Base-by-base conservation (phyloP, 2,888 invertebrate genomes). In the Cephus runcator region DNA sequence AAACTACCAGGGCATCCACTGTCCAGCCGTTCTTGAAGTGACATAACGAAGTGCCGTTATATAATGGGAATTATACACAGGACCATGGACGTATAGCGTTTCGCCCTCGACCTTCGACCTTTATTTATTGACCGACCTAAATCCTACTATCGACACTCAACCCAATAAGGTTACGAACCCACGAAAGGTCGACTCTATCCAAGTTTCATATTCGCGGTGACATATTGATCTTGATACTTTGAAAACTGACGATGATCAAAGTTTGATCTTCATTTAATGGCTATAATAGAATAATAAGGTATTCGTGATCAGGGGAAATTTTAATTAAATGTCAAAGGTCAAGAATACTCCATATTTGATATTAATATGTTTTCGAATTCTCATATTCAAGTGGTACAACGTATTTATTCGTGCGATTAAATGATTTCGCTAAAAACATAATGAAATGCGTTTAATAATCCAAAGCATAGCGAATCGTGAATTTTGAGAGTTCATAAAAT, bases 1-100 rank as follows among this genome's bases (percentile, higher is more conserved):
- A 9, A 71, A 71, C 71, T 12, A 34, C 71, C 71, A 75, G 73
- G 36, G 79, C 80, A 73, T 74, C 73, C 76, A 76, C 78, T 73
- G 78, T 78, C 78, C 78, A 78, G 76, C 76, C 76, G 80, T 80
- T 76, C 76, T 69, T 79, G 79, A 83, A 83, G 83, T 77, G 79
- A 83, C 81, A 79, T 83, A 84, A 83, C 83, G 73, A 84, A 83
- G 85, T 85, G 80, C 84, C 80, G 82, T 81, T 80, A 83, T 83
- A 83, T 84, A 85, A 84, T 82, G 74, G 81, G 79, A 79, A 81
- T 85, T 83, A 80, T 80, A 77, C 78, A 80, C 80, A 34, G 71
- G 31, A 12, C 71, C 71, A 23, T 23, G 71, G 31, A 34, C 71
- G 31, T 23, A 34, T 33, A 71, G 31, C 71, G 1, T 71, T 71